Conservation (phyloP, 1,140 invertebrate genomes). For the Zaprionus taronus region DNA sequence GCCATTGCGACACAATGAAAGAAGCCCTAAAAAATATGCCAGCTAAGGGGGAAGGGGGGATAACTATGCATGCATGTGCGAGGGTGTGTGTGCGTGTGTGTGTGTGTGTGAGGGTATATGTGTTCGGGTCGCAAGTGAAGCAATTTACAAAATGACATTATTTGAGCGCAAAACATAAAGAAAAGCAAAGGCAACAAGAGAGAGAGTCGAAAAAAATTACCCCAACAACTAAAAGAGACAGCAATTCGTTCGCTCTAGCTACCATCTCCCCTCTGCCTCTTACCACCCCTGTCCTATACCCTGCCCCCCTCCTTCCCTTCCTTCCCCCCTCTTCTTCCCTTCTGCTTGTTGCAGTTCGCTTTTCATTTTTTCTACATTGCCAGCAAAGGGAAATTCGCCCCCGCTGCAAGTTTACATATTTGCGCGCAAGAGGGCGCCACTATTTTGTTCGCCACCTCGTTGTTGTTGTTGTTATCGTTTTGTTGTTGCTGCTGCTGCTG, state of each 20-base stretch:
- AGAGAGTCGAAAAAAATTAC: constrained; percentile 63
- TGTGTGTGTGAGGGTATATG: not conserved
- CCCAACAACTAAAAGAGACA: constrained; percentile 71
- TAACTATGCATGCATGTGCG: constrained; percentile 12
- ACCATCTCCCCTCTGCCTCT: not conserved
- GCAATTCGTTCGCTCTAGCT: constrained; percentile 6
- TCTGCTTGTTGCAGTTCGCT: constrained; percentile 35
- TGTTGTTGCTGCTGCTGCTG: constrained; percentile 10
- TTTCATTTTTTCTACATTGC: constrained; percentile 33
- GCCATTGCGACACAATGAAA: constrained; percentile 43
- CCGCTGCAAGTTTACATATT: constrained; percentile 68
- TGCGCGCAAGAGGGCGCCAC: constrained; percentile 68
- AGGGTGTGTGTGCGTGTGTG: not conserved
- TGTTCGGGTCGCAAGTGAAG: constrained; percentile 47
- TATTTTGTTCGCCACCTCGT: constrained; percentile 45
- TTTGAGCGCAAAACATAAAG: constrained; percentile 75
- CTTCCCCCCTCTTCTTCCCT: not conserved
- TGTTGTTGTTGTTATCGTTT: constrained; percentile 22
- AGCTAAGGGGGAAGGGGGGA: constrained; percentile 9
- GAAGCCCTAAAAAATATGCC: constrained; percentile 76
- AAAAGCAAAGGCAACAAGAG: constrained; percentile 26
- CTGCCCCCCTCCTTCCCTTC: not conserved
- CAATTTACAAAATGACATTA: constrained; percentile 78
- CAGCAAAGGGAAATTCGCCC: constrained; percentile 27
- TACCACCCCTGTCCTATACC: not conserved